Evolutionary conservation across 2,113 vertebrate genomes (phyloP).

Genomic region (Isichthys henryi): DNA sequence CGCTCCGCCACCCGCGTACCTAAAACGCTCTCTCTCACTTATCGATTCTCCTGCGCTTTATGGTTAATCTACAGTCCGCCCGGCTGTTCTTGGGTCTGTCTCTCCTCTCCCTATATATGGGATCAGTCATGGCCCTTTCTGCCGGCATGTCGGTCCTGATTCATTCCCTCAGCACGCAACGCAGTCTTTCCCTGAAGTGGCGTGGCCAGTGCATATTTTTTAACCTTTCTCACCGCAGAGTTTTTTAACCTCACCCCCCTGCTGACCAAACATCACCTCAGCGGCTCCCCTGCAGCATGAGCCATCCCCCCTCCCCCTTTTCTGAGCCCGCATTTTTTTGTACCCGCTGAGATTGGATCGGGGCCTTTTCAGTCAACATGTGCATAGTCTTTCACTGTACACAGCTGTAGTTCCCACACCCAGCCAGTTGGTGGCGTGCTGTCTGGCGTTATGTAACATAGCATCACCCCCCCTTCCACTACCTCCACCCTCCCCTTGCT

Average conservation of each 20-base stretch:
- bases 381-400: background rate
- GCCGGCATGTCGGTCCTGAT: background rate
- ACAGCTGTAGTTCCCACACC: background rate
- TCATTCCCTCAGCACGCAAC: background rate
- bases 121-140: background rate
- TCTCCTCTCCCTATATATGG: background rate
- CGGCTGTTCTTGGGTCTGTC: background rate
- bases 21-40: constrained; percentile 7
- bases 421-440: background rate
- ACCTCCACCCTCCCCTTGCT: background rate
- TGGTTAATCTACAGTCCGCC: background rate
- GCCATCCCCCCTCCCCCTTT: no score
- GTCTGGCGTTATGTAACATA: background rate
- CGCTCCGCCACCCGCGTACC: background rate
- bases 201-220: background rate
- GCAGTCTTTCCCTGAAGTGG: background rate
- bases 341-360: background rate
- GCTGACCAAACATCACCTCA: background rate
- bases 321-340: background rate
- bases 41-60: constrained; percentile 11
- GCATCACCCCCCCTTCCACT: background rate
- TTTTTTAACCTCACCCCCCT: background rate
- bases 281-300: background rate
- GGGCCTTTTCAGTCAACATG: background rate
- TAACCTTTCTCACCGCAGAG: no score